phyloP scores from a whole-genome alignment of 1,140 invertebrate species.

The Drosophila aff. region DNA sequence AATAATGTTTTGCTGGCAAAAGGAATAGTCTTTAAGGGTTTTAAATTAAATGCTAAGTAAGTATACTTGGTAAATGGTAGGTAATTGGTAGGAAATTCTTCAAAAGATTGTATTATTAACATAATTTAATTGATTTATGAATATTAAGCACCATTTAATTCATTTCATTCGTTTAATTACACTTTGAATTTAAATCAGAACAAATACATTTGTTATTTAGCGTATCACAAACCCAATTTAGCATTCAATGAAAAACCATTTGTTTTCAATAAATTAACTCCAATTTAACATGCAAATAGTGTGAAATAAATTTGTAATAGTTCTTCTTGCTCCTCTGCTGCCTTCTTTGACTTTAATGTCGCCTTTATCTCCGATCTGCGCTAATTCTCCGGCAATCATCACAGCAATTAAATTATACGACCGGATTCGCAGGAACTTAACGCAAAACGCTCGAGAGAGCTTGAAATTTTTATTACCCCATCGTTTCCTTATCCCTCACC shows the following conservation, averaged over 20 bases:
- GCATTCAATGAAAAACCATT: background rate
- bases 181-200: background rate
- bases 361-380: slow-evolving; percentile 51
- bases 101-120: background rate
- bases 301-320: slow-evolving; percentile 2
- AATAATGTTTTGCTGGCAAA: slow-evolving; percentile 21
- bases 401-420: slow-evolving; percentile 71
- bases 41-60: background rate
- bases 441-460: slow-evolving; percentile 37
- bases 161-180: background rate
- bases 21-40: background rate
- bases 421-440: slow-evolving; percentile 21
- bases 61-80: background rate
- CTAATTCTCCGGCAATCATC: slow-evolving; percentile 67
- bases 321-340: background rate
- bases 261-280: background rate
- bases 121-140: background rate
- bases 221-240: background rate
- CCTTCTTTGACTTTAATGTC: slow-evolving; percentile 14
- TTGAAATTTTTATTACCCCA: slow-evolving; percentile 36
- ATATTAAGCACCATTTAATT: too few species aligned
- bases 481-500: background rate
- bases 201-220: background rate
- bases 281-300: background rate
- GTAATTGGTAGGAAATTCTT: background rate